Percentiles rank a stretch among this genome's conserved stretches.
Conservation (phyloP, 2,113 vertebrate species). For the Chaetodon trifascialis region DNA sequence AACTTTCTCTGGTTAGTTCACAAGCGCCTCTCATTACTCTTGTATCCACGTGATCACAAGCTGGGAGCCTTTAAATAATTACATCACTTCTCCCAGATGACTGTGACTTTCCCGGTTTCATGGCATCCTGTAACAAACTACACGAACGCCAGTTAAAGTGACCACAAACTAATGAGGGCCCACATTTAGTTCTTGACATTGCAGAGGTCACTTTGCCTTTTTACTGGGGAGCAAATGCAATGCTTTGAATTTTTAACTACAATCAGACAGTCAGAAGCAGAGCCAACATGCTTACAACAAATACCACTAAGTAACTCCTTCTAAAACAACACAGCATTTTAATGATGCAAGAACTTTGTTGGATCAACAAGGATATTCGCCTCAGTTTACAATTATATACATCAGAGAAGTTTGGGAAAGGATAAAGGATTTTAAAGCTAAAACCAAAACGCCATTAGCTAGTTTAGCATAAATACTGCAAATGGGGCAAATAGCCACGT, state of each 20-base stretch:
- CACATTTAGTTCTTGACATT: constrained; percentile 19
- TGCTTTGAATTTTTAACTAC: neutral
- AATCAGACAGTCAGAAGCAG: neutral
- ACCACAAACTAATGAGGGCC: constrained; percentile 17
- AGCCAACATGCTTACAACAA: neutral
- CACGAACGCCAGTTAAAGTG: constrained; percentile 10
- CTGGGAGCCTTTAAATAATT: constrained; percentile 42
- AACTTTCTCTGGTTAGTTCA: constrained; percentile 7
- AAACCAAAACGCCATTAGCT: neutral
- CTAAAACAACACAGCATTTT: neutral
- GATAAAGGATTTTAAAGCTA: neutral
- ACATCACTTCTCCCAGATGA: constrained; percentile 53
- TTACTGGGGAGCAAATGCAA: neutral
- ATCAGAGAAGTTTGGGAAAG: neutral
- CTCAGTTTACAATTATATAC: too few species aligned
- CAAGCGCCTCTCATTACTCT: constrained; percentile 31
- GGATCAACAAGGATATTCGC: neutral
- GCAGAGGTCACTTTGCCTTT: constrained; percentile 21
- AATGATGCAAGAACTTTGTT: neutral
- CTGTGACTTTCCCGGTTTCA: constrained; percentile 48
- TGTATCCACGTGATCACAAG: constrained; percentile 1
- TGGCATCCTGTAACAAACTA: constrained; percentile 34
- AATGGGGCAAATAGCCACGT: neutral
- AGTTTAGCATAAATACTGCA: neutral
- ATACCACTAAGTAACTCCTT: too few species aligned